These are phyloP conservation scores for Nephrotoma flavescens DNA, from an alignment of 2,888 invertebrate genomes.

Conservation along the genomic window DNA sequence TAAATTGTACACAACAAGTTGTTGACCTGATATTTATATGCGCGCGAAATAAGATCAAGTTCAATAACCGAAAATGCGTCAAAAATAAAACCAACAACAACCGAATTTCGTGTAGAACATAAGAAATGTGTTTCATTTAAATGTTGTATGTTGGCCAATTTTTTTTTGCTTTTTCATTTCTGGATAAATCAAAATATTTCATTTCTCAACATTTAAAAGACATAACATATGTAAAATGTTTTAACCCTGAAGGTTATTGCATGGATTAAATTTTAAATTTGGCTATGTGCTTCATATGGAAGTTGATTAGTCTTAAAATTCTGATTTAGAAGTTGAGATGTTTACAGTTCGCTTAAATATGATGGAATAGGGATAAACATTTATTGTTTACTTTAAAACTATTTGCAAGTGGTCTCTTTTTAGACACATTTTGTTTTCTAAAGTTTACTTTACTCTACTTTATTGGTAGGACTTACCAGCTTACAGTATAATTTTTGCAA, in stretches of 20 bases:
- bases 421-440: too few species aligned
- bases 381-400: too few species aligned
- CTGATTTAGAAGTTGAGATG: too few species aligned
- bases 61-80: background rate
- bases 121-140: background rate
- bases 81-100: background rate
- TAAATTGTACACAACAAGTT: background rate
- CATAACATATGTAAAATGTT: background rate
- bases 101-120: background rate
- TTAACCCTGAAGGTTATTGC: background rate
- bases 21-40: background rate
- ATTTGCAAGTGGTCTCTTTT: too few species aligned
- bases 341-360: too few species aligned
- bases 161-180: background rate
- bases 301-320: too few species aligned
- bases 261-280: background rate
- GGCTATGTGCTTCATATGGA: background rate
- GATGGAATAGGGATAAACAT: too few species aligned
- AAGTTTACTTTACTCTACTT: too few species aligned
- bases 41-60: background rate
- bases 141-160: background rate
- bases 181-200: background rate
- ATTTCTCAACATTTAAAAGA: background rate
- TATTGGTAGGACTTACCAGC: too few species aligned
- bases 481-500: too few species aligned